Conservation (phyloP, 1,140 invertebrate species). For the Zaprionus davidi region DNA sequence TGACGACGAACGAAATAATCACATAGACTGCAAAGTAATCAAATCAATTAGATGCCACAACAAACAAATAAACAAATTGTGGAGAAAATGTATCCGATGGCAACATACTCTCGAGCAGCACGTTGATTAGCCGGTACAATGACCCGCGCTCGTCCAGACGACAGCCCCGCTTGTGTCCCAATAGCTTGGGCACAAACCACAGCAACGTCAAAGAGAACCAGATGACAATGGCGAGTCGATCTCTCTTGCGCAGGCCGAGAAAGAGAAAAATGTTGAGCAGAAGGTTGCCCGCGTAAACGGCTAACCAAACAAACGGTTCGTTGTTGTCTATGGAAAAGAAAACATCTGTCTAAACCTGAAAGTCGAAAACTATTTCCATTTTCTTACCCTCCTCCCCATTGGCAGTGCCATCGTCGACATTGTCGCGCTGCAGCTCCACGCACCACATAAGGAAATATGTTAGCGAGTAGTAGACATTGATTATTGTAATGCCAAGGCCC, state of each 20-base stretch:
- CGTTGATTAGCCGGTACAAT: constrained; percentile 32
- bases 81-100: background rate
- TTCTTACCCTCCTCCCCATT: constrained; percentile 24
- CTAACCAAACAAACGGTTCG: constrained; percentile 40
- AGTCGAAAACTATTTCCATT: background rate
- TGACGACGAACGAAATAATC: constrained; percentile 33
- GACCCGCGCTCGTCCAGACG: constrained; percentile 31
- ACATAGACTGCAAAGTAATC: constrained; percentile 35
- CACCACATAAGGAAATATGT: constrained; percentile 49
- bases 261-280: constrained; percentile 43
- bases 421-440: constrained; percentile 27
- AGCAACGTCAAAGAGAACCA: constrained; percentile 45
- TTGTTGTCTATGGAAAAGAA: constrained; percentile 25
- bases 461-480: constrained; percentile 47
- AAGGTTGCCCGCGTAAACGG: constrained; percentile 39
- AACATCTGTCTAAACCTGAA: constrained; percentile 21
- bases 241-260: constrained; percentile 43
- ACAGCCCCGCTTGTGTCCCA: constrained; percentile 20
- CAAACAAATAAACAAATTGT: background rate
- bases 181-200: constrained; percentile 37
- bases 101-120: constrained; percentile 35
- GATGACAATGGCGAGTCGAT: constrained; percentile 32
- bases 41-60: constrained; percentile 1
- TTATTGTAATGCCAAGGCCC: constrained; percentile 44
- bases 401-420: background rate